These are phyloP conservation scores for Parus major DNA, from an alignment of 2,113 vertebrate species.

Conservation along the genomic window DNA sequence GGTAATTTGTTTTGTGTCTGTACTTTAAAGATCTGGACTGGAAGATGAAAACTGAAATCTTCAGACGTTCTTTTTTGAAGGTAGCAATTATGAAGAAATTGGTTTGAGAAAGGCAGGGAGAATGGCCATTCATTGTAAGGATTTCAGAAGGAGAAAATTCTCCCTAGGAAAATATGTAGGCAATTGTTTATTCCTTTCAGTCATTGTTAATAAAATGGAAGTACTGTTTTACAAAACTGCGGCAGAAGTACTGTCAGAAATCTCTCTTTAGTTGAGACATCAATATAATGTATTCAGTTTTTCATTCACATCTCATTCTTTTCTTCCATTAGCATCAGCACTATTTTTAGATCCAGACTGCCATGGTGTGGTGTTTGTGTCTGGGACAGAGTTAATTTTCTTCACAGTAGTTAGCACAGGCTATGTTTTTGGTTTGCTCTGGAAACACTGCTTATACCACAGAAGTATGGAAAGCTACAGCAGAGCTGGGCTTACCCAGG, in stretches of 20 bases:
- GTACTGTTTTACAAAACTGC: neutral
- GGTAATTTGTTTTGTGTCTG: neutral
- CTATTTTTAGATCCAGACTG: neutral
- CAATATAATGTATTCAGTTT: neutral
- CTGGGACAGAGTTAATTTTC: neutral
- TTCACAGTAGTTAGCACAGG: neutral
- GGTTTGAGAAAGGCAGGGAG: neutral
- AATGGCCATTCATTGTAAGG: neutral
- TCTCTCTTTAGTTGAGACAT: neutral
- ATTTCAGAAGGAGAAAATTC: neutral
- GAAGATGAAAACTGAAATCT: neutral
- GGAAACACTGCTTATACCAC: neutral
- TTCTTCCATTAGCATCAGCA: neutral
- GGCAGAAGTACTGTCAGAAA: neutral
- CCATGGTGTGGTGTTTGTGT: neutral
- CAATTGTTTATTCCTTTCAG: neutral
- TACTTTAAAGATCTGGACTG: neutral
- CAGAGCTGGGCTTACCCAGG: neutral
- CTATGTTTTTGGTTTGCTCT: neutral
- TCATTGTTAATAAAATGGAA: neutral
- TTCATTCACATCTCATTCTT: neutral
- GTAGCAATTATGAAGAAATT: neutral
- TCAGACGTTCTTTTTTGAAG: neutral
- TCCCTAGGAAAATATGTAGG: neutral
- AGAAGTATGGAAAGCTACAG: neutral